Evolutionary conservation across 2,888 invertebrate genomes (phyloP).

Genomic region (Himalopsyche japonica): DNA sequence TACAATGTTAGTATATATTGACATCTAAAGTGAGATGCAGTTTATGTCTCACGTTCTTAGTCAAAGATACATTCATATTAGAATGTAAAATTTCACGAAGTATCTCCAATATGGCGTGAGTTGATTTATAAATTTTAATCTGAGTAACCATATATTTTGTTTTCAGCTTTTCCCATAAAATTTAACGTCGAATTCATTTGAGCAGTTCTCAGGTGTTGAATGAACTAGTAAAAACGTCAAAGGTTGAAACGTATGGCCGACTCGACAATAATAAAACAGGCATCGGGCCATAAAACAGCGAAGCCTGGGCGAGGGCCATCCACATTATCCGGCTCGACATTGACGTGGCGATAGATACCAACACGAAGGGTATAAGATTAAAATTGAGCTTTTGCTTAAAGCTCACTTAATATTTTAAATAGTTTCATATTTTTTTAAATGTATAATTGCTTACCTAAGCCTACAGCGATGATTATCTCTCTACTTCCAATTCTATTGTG

Average conservation of each 20-base stretch:
- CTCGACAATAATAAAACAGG: constrained; percentile 28
- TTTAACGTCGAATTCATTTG: constrained; percentile 34
- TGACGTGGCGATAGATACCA: neutral
- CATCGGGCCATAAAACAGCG: constrained; percentile 22
- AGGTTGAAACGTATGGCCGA: constrained; percentile 35
- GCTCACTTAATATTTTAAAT: no score
- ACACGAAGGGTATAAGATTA: no score
- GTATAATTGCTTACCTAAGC: no score
- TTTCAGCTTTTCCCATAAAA: constrained; percentile 36
- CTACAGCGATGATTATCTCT: no score
- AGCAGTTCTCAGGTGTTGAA: constrained; percentile 40
- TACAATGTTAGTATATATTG: neutral
- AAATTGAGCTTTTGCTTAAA: no score
- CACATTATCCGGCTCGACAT: neutral
- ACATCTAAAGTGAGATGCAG: neutral
- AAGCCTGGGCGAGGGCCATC: neutral
- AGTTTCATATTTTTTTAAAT: no score
- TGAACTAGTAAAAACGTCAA: constrained; percentile 40
- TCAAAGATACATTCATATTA: neutral
- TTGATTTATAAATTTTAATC: constrained; percentile 37
- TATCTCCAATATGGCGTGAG: neutral
- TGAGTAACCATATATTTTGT: constrained; percentile 33
- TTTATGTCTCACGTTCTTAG: neutral
- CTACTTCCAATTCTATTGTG: no score
- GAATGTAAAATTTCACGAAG: constrained; percentile 4